A percentile compares a stretch with the other conserved stretches of the same genome.
phyloP scores from a whole-genome alignment of 30 jellyfish, hydroid and myxozoan genomes.

The Aurelia aurita complex sp. Pacific region DNA sequence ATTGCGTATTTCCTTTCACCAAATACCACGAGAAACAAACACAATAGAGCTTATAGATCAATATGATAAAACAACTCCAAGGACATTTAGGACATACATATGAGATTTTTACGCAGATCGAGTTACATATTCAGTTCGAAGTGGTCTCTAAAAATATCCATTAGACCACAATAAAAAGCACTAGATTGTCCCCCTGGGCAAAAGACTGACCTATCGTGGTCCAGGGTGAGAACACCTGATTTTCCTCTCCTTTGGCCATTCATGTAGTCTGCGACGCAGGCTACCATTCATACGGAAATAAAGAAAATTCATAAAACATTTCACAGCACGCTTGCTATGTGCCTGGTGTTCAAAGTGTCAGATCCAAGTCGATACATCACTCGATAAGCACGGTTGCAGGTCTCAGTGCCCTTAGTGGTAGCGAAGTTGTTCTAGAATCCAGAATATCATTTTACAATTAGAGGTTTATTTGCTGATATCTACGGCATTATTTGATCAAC shows the following conservation, averaged over 20 bases:
- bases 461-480: conserved; percentile 46
- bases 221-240: conserved; percentile 25
- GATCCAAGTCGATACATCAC: conserved; percentile 6
- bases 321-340: conserved; percentile 58
- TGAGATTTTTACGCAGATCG: no score
- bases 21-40: no score
- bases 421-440: conserved; percentile 22
- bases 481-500: conserved; percentile 38
- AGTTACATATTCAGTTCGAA: no score
- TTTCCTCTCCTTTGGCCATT: neutral
- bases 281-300: neutral
- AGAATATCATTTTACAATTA: conserved; percentile 5
- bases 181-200: conserved; percentile 26
- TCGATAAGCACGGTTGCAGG: conserved; percentile 17
- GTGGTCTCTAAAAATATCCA: conserved; percentile 26
- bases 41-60: no score
- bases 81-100: no score
- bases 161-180: neutral
- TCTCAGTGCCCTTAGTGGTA: conserved; percentile 14
- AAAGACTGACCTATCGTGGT: neutral
- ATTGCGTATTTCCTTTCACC: no score
- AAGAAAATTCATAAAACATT: conserved; percentile 18
- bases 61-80: no score
- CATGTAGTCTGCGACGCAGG: no score
- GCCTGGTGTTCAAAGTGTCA: conserved; percentile 38